These are phyloP conservation scores for Oxytorus armatus DNA, from an alignment of 2,888 invertebrate species.

Conservation along the genomic window DNA sequence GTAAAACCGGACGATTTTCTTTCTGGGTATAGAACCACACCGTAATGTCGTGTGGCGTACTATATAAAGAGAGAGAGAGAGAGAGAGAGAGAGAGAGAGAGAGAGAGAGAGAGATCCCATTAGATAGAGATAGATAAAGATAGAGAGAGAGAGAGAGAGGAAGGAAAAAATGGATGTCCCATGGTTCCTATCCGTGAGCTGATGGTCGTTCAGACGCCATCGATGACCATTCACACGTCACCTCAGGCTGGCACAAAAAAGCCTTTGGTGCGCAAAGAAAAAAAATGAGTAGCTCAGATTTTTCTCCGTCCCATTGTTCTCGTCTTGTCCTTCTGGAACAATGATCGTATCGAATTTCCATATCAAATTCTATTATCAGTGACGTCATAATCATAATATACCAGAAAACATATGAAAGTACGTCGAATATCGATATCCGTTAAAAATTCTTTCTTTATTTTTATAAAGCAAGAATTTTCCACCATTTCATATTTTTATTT, in stretches of 20 bases:
- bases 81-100: constrained; percentile 19
- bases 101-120: constrained; percentile 2
- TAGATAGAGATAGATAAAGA: constrained; percentile 13
- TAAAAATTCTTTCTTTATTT: not conserved
- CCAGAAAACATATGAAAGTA: not conserved
- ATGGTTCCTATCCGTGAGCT: constrained; percentile 32
- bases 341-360: constrained; percentile 8
- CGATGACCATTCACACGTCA: constrained; percentile 65
- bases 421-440: not conserved
- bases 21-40: constrained; percentile 36
- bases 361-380: constrained; percentile 6
- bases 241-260: constrained; percentile 51
- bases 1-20: constrained; percentile 61
- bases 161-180: constrained; percentile 36
- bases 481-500: constrained; percentile 19
- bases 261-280: constrained; percentile 30
- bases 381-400: not conserved
- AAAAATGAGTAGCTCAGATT: constrained; percentile 42
- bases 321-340: constrained; percentile 14
- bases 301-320: constrained; percentile 40
- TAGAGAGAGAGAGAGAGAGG: constrained; percentile 15
- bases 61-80: constrained; percentile 19
- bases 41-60: constrained; percentile 38
- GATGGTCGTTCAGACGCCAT: constrained; percentile 63
- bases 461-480: not conserved